Evolutionary conservation across 2,888 invertebrate species (phyloP).

Genomic region (Nebria salina): DNA sequence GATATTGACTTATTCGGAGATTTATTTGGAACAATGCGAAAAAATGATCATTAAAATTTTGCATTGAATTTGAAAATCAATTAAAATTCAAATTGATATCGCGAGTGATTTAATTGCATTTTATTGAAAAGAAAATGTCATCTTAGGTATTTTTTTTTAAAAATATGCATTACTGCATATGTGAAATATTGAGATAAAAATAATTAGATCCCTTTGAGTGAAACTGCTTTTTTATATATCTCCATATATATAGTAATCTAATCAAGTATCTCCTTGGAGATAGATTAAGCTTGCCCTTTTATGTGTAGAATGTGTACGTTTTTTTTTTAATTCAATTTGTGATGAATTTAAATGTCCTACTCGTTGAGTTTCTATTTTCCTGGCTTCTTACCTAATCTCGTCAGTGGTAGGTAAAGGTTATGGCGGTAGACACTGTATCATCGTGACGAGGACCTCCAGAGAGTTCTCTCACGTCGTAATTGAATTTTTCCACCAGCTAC

Average conservation of each 20-base stretch:
- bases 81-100: not conserved
- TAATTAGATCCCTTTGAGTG: no score
- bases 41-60: not conserved
- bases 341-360: not conserved
- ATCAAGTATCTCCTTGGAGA: no score
- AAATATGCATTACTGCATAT: no score
- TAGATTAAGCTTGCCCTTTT: no score
- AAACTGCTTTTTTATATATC: no score
- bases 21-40: not conserved
- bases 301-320: no score
- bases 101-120: not conserved
- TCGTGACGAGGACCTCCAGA: conserved; percentile 10
- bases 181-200: no score
- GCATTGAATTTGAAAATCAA: not conserved
- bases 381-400: conserved; percentile 24
- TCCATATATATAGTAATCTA: no score
- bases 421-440: conserved; percentile 22
- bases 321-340: conserved; percentile 9
- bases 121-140: not conserved
- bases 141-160: no score
- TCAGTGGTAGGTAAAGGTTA: conserved; percentile 28
- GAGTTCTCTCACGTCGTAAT: conserved; percentile 23
- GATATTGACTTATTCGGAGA: conserved; percentile 26
- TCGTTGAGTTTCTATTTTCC: not conserved
- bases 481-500: conserved; percentile 26